Percentiles rank a stretch among this genome's conserved stretches.
Conservation (phyloP, 2,113 vertebrate species). For the Clinocottus analis region DNA sequence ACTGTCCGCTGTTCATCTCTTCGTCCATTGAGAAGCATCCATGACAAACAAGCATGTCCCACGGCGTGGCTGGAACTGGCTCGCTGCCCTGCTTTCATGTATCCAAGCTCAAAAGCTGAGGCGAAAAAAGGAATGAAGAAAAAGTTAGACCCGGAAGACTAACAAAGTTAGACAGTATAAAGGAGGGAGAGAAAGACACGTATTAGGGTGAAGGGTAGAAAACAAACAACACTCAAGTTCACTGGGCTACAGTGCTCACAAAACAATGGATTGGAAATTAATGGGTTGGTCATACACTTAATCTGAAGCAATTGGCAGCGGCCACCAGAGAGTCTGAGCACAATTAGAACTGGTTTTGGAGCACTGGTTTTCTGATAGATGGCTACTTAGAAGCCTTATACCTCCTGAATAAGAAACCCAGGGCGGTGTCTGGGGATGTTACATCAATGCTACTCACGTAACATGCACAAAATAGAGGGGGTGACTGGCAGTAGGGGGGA, state of each 20-base stretch:
- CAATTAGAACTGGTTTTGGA: slow-evolving; percentile 78
- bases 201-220: slow-evolving; percentile 30
- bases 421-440: slow-evolving; percentile 60
- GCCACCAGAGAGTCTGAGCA: slow-evolving; percentile 66
- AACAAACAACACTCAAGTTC: slow-evolving; percentile 47
- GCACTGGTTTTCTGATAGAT: slow-evolving; percentile 77
- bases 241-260: slow-evolving; percentile 32
- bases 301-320: slow-evolving; percentile 64
- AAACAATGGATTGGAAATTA: slow-evolving; percentile 69
- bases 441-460: slow-evolving; percentile 78
- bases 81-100: slow-evolving; percentile 56
- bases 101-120: slow-evolving; percentile 15
- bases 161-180: slow-evolving; percentile 44
- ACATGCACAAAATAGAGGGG: slow-evolving; percentile 67
- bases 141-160: slow-evolving; percentile 28
- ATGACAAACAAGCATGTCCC: slow-evolving; percentile 73
- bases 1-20: slow-evolving; percentile 48
- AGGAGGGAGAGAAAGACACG: slow-evolving; percentile 14
- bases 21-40: slow-evolving; percentile 56
- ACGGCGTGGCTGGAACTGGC: slow-evolving; percentile 43
- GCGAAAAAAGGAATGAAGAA: slow-evolving; percentile 22
- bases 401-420: slow-evolving; percentile 72
- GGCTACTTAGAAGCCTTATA: slow-evolving; percentile 72
- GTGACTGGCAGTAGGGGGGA: slow-evolving; percentile 49
- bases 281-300: slow-evolving; percentile 70